phyloP scores from a whole-genome alignment of 2,888 invertebrate genomes.

The Andrena minutula region DNA sequence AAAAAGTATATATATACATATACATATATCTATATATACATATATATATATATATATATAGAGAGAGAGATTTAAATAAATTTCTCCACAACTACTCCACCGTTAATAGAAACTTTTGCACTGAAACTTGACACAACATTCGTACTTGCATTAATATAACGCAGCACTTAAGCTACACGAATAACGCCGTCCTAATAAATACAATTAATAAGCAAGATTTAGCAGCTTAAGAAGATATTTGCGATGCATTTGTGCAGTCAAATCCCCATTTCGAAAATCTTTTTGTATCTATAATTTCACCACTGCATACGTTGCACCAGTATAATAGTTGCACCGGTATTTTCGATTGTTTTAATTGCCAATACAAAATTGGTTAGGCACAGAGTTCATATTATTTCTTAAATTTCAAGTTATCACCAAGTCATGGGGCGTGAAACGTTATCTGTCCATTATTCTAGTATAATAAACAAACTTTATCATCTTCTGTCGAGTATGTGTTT shows the following conservation, averaged over 20 bases:
- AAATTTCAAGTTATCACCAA: slow-evolving; percentile 69
- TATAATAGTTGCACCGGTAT: slow-evolving; percentile 53
- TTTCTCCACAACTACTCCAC: slow-evolving; percentile 21
- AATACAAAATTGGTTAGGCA: slow-evolving; percentile 73
- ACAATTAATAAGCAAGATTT: slow-evolving; percentile 79
- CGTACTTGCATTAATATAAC: slow-evolving; percentile 78
- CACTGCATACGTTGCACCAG: slow-evolving; percentile 56
- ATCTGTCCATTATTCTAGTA: not conserved
- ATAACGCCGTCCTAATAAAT: slow-evolving; percentile 82
- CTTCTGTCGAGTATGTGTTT: not conserved
- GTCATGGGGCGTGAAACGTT: slow-evolving; percentile 68
- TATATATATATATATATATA: slow-evolving; percentile 12
- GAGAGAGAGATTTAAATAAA: slow-evolving; percentile 44
- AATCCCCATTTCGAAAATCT: slow-evolving; percentile 56
- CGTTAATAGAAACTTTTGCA: slow-evolving; percentile 35
- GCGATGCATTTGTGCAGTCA: slow-evolving; percentile 77
- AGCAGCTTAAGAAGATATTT: slow-evolving; percentile 78
- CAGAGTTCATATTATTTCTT: slow-evolving; percentile 63
- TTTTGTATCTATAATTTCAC: slow-evolving; percentile 65
- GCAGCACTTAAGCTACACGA: slow-evolving; percentile 77
- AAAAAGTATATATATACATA: slow-evolving; percentile 36
- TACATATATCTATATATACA: slow-evolving; percentile 12
- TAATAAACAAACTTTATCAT: not conserved
- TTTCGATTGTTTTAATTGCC: slow-evolving; percentile 65
- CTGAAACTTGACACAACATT: slow-evolving; percentile 79